Base-by-base conservation (phyloP, 2,797 vertebrate species). In the Oreortyx pictus region DNA sequence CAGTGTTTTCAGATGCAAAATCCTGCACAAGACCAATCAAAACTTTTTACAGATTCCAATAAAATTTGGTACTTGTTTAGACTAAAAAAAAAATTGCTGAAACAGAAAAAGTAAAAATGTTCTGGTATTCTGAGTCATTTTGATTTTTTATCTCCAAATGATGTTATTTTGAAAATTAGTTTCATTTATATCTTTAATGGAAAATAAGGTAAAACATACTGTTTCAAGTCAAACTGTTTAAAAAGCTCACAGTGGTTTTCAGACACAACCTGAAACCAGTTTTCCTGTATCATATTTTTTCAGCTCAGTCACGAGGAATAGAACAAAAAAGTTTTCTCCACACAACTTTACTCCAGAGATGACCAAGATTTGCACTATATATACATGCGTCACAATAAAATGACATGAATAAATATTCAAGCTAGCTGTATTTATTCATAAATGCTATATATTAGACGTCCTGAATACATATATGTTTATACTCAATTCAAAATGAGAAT, bases 381-480 rank as follows among this genome's bases (percentile, higher is more conserved):
- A 80, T 59, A 39, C 65, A 72, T 79, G 76, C 31, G n/a, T n/a
- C 25, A 85, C 24, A 52, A 52, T 52, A 17, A 14, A 41, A 41
- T 29, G 22, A 33, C 17, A 43, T 29, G 41, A 88, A 82, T 14
- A 94, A 92, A 92, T 65, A 94, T 13, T 65, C 25, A 89, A 71
- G 22, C 33, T 67, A 89, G 2, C 5, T 86, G 35, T 37, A n/a
- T 82, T 82, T 64, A 74, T n/a, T 85, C 35, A 68, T 52, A 61
- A 93, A 67, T 89, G 68, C 75, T 81, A 46, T 14, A 72, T 31
- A 33, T 49, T 44, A 56, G 39, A 68, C 12, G 73, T 33, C 4
- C 24, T 25, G 29, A 90, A 83, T 18, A 52, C 18, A 44, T 31
- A 4, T 6, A 66, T 22, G 15, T 61, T 71, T 17, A 22, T 14